Evolutionary conservation across 2,888 invertebrate genomes (phyloP).

Genomic region (Adineta ricciae): DNA sequence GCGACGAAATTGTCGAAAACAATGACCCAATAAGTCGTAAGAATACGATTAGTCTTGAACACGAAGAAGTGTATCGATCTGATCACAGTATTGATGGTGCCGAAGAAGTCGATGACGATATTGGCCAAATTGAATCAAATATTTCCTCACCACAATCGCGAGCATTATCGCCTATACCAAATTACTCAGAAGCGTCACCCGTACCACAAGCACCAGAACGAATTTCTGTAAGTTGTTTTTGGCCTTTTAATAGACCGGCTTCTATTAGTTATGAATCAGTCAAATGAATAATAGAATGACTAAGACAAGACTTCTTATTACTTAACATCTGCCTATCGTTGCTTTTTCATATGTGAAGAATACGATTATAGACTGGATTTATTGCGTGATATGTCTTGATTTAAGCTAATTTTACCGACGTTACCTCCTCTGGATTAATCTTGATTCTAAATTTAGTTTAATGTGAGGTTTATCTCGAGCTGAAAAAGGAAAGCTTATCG

Average conservation of each 20-base stretch:
- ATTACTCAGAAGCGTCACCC: background rate
- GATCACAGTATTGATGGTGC: background rate
- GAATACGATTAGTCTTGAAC: background rate
- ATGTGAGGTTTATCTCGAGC: too few relatives aligned
- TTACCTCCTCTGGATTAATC: too few relatives aligned
- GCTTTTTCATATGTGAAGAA: too few relatives aligned
- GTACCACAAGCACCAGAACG: background rate
- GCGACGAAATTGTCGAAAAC: background rate
- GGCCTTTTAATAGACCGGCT: too few relatives aligned
- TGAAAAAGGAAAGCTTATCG: background rate
- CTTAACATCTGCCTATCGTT: too few relatives aligned
- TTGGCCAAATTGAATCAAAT: background rate
- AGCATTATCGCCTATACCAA: background rate
- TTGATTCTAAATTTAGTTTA: too few relatives aligned
- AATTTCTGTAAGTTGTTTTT: too few relatives aligned
- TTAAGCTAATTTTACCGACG: too few relatives aligned
- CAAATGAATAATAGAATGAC: background rate
- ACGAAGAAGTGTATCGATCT: background rate
- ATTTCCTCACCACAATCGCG: background rate
- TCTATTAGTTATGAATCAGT: background rate
- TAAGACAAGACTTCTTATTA: too few relatives aligned
- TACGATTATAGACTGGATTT: too few relatives aligned
- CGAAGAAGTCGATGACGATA: background rate
- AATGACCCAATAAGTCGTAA: background rate
- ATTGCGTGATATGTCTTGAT: too few relatives aligned